Conservation (phyloP, 2,113 vertebrate species). For the Atlantisia rogersi region DNA sequence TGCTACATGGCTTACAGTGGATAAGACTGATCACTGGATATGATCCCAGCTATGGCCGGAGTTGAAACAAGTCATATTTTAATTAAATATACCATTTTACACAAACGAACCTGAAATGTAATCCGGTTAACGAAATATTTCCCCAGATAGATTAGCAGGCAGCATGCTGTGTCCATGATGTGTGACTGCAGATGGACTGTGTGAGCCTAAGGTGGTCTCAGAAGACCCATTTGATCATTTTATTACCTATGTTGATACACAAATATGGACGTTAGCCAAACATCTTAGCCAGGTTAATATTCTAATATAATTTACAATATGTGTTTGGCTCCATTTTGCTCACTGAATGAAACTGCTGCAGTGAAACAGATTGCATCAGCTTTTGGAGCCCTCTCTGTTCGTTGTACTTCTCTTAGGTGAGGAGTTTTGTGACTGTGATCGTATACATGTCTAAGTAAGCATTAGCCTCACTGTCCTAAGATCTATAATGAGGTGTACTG, state of each 20-base stretch:
- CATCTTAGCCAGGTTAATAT: conserved; percentile 58
- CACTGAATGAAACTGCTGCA: conserved; percentile 37
- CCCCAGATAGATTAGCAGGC: conserved; percentile 51
- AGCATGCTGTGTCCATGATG: conserved; percentile 27
- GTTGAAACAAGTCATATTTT: conserved; percentile 58
- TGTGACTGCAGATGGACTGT: conserved; percentile 65
- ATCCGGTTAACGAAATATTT: conserved; percentile 20
- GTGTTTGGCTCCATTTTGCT: conserved; percentile 47
- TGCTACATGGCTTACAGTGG: conserved; percentile 1
- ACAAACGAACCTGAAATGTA: conserved; percentile 42
- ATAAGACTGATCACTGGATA: conserved; percentile 46
- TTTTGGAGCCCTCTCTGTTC: conserved; percentile 9
- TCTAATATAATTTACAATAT: conserved; percentile 58
- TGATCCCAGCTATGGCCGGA: conserved; percentile 46
- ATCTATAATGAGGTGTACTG: neutral
- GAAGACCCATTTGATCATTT: conserved; percentile 68
- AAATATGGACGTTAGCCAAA: conserved; percentile 67
- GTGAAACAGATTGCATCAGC: conserved; percentile 30
- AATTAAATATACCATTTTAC: conserved; percentile 64
- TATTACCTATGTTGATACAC: conserved; percentile 69
- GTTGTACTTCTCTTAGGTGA: conserved; percentile 7
- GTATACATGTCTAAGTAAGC: neutral
- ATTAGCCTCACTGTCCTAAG: neutral
- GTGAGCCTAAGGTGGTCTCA: conserved; percentile 51
- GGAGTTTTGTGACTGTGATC: neutral